phyloP scores from a whole-genome alignment of 2,113 vertebrate species.

The Anarhynchus alexandrinus region DNA sequence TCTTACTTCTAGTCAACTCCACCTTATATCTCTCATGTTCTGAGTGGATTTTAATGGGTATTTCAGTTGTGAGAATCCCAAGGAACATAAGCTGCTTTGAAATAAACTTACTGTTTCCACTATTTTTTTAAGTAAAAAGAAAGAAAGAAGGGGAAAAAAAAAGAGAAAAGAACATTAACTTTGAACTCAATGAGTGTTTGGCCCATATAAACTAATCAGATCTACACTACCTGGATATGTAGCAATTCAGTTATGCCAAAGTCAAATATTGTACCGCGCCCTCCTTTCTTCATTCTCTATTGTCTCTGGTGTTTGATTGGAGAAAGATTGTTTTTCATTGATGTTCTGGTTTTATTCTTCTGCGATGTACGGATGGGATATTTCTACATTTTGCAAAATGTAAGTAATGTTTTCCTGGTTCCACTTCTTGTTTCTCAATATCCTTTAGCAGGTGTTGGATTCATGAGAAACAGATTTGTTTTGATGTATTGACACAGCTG shows the following conservation, averaged over 20 bases:
- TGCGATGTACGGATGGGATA: not conserved
- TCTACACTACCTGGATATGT: not conserved
- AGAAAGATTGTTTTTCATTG: not conserved
- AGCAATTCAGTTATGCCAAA: not conserved
- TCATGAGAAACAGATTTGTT: not conserved
- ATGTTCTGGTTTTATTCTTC: not conserved
- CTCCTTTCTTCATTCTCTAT: not conserved
- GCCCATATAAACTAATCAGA: not conserved
- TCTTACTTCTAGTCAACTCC: not conserved
- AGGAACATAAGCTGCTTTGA: not conserved
- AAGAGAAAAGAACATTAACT: not conserved
- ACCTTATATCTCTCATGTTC: not conserved
- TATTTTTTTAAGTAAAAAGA: not conserved
- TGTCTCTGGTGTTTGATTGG: not conserved
- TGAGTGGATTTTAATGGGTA: not conserved
- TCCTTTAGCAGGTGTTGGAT: not conserved
- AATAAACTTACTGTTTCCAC: not conserved
- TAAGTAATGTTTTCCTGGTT: not conserved
- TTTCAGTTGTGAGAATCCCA: not conserved
- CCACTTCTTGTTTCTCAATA: not conserved
- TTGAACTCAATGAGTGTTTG: not conserved
- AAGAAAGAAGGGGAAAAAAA: not conserved
- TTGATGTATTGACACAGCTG: not conserved
- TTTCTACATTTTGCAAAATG: not conserved
- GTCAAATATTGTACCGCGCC: not conserved